Evolutionary conservation across 2,797 vertebrate species (phyloP), one percentile per base, ranked within the genome.

Genomic region (Melanotaenia boesemani): DNA sequence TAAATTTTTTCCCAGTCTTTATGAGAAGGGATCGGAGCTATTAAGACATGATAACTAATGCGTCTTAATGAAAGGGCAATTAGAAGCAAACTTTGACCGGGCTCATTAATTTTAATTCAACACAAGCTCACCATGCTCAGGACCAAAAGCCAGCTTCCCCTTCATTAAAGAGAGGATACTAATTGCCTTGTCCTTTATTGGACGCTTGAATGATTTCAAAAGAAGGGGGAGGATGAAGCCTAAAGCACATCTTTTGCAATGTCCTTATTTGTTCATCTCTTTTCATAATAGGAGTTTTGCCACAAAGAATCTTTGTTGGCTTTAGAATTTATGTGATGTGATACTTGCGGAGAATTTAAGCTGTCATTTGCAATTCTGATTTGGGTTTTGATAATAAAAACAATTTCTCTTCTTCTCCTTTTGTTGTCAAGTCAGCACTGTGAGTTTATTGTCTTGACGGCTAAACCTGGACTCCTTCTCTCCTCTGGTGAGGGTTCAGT

Each of bases 101-200:
- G 90, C 92, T 94, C 93, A 94, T 96, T 95, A 94, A 90, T 93
- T 94, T 84, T 92, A 92, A 93, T 94, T 93, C 91, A 88, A 83
- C 87, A 88, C 83, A 92, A 93, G 92, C 91, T 86, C 79, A 78
- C 80, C 79, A 28, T 69, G 81, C 84, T 85, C 71, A 75, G 88
- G 88, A 86, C 86, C 80, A 90, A 93, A 92, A 86, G 88, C 87
- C 88, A 86, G 78, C 86, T 88, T 88, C 77, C 77, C 72, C 86
- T 87, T 93, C 91, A 91, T 93, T 92, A 93, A 85, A 87, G 73
- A 89, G 76, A 87, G 79, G 83, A 93, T 83, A 83, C 86, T 94
- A 95, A 95, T 94, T 92, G 92, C 85, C 86, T 90, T 82, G 91
- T 91, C 90, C 91, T 94, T 94, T 93, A 92, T 92, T 93, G 92